phyloP scores from a whole-genome alignment of 2,888 invertebrate genomes.

The Eristalinus sepulchralis region DNA sequence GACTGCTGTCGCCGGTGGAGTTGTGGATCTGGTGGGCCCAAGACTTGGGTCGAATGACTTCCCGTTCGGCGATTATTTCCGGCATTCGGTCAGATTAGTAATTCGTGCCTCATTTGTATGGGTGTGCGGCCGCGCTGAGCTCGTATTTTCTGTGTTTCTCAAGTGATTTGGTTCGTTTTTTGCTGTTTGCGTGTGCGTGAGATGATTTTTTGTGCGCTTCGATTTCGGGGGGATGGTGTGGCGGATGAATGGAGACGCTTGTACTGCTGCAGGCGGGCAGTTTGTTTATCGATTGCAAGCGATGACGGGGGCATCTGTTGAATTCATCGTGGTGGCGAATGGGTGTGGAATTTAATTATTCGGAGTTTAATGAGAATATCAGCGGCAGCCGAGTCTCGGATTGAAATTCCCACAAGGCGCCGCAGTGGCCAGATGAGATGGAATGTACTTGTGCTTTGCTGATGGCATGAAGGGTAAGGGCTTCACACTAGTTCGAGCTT shows the following conservation, averaged over 20 bases:
- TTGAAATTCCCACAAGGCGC: neutral
- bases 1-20: neutral
- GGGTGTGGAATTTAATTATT: conserved; percentile 27
- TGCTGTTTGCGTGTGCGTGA: neutral
- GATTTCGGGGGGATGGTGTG: neutral
- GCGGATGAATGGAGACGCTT: conserved; percentile 30
- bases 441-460: neutral
- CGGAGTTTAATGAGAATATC: conserved; percentile 1
- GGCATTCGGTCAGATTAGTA: conserved; percentile 68
- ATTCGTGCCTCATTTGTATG: conserved; percentile 60
- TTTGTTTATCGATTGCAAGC: conserved; percentile 36
- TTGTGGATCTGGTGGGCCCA: neutral
- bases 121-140: conserved; percentile 13
- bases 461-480: neutral
- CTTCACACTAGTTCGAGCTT: too few relatives aligned
- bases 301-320: conserved; percentile 34
- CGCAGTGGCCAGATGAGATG: neutral
- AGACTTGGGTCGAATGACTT: conserved; percentile 16
- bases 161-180: conserved; percentile 45
- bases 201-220: neutral
- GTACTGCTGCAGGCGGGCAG: neutral
- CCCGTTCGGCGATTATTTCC: conserved; percentile 69
- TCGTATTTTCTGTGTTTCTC: conserved; percentile 21
- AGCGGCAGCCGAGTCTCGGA: neutral
- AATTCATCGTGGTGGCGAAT: conserved; percentile 12